Base-by-base conservation (phyloP, 2,113 vertebrate genomes). In the Seriola quinqueradiata region DNA sequence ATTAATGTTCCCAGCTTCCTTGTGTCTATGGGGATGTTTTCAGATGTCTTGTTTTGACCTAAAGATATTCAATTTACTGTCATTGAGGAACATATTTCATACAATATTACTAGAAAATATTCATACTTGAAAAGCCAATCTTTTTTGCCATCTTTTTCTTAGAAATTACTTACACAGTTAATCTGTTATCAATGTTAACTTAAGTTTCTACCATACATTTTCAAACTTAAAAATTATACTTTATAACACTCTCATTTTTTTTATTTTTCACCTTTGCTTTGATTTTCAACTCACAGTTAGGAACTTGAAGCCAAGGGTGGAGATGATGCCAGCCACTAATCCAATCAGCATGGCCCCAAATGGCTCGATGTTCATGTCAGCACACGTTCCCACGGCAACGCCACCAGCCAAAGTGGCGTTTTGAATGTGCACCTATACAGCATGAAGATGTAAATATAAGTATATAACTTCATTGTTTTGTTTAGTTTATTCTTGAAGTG, bases 391-490 rank as follows among this genome's bases (percentile, higher is more conserved):
- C 66, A 99, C 96, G 1, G 98, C 98, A 2, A 99, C 98, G 8
- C 98, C 98, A 67, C 98, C 98, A 2, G 98, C 98, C 70, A 99
- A 89, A 1, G 98, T 98, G 46, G 98, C 98, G 6, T 99, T 99
- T 91, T 99, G 98, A 84, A 99, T 97, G 87, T 98, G 98, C 55
- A 97, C 97, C 98, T 99, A 81, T 11, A 32, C 16, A 60, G 69
- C 10, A 54, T 3, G 40, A 40, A 78, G 6, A 74, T 23, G 71
- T 5, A n/a, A 63, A 50, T 46, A 44, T 7, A 19, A 69, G 0
- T 5, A 1, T 44, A 25, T 58, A 11, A 44, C 25, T 42, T 1
- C 16, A n/a, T 36, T 28, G 3, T 54, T 63, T 60, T 21, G 8
- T 11, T 42, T 11, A 11, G 7, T 36, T 36, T 28, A 10, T 34